A percentile compares a stretch with the other conserved stretches of the same genome.
Conservation (phyloP, 2,113 vertebrate genomes). For the Phrynosoma platyrhinos region DNA sequence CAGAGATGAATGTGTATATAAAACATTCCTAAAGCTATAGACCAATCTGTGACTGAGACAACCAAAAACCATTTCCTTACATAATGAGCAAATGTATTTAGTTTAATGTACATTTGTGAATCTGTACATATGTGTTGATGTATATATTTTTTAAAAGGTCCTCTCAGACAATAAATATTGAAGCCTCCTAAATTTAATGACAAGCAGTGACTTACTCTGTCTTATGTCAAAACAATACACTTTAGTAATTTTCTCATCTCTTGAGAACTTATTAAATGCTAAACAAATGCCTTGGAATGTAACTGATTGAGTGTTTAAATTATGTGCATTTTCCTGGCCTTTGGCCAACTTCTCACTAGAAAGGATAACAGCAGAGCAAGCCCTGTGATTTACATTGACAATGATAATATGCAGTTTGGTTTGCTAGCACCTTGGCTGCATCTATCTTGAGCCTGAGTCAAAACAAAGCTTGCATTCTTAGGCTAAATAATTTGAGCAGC, state of each 20-base stretch:
- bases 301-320: conserved; percentile 79
- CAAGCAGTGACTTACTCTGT: conserved; percentile 71
- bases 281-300: conserved; percentile 76
- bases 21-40: conserved; percentile 29
- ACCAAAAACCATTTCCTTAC: conserved; percentile 42
- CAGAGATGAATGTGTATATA: background rate
- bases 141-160: conserved; percentile 47
- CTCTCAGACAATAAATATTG: conserved; percentile 67
- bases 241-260: conserved; percentile 79
- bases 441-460: conserved; percentile 74
- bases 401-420: conserved; percentile 74
- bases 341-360: conserved; percentile 68
- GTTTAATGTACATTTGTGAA: background rate
- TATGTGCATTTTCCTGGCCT: conserved; percentile 73
- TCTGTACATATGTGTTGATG: background rate
- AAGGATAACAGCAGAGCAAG: conserved; percentile 62
- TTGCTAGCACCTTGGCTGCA: conserved; percentile 65
- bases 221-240: conserved; percentile 77
- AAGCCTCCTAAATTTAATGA: conserved; percentile 71
- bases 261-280: conserved; percentile 79
- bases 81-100: conserved; percentile 54
- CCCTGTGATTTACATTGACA: conserved; percentile 76
- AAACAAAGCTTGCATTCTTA: conserved; percentile 69
- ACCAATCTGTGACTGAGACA: conserved; percentile 31
- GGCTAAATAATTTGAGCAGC: conserved; percentile 68